Evolutionary conservation across 2,888 invertebrate genomes (phyloP), one percentile per base, ranked within the genome.

Genomic region (Agrochola lota): DNA sequence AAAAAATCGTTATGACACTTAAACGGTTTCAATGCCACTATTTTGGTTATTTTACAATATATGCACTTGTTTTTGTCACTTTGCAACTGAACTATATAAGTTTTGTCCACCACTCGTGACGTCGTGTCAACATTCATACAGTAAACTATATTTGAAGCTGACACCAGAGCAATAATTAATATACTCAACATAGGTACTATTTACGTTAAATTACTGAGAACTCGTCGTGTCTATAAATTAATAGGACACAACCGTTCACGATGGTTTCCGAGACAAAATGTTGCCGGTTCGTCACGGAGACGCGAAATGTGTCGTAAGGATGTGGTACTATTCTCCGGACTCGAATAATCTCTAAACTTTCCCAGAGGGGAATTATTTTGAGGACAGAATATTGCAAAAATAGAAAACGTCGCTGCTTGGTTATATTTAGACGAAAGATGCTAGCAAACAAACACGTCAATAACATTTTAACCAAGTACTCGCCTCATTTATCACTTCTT

Each of bases 261-360:
- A 78, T 90, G 93, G 90, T 91, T 92, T 89, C 93, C 89, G 89
- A 91, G 91, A 92, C 92, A 92, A 91, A 95, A 93, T 95, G 95
- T 92, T 91, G 84, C 83, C 84, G 85, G 83, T 79, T 83, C 85
- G 85, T 75, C 83, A 79, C 80, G 71, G 86, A 81, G 81, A 81
- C 75, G 80, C 76, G 79, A 83, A 86, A 84, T 80, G 85, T 83
- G 75, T 79, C 84, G 69, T 81, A 86, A 86, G 91, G 92, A 92
- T 91, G 85, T 87, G 91, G 90, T 81, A 91, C 85, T 80, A 77
- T 84, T 49, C 67, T 57, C 60, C 69, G 77, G 84, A 83, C 82
- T 72, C 82, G 82, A 78, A 75, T 80, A 64, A 77, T 84, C 64
- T 67, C 62, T 66, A 67, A 79, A 77, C 69, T 78, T 79, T 77